These are phyloP conservation scores for Falco concolor DNA, from an alignment of 2,797 vertebrate genomes.

Conservation along the genomic window DNA sequence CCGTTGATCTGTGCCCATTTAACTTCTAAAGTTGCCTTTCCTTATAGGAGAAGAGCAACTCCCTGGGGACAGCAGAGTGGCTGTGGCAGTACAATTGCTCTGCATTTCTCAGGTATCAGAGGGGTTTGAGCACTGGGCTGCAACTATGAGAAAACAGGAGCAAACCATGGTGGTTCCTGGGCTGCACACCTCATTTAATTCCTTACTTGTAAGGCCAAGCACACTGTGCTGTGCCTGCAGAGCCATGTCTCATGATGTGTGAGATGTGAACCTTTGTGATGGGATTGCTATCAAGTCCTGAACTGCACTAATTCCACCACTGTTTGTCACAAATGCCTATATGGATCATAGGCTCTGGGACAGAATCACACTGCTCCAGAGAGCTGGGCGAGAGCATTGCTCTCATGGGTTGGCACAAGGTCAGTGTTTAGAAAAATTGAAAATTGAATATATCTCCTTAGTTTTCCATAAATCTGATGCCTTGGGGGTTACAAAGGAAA, in stretches of 20 bases:
- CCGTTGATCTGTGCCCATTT: not conserved
- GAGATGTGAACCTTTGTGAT: not conserved
- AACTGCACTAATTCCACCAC: not conserved
- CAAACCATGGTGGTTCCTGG: not conserved
- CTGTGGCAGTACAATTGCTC: not conserved
- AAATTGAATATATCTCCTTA: not conserved
- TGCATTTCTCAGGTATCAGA: not conserved
- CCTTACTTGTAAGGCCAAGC: not conserved
- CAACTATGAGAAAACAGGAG: not conserved
- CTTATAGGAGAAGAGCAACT: not conserved
- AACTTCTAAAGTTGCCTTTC: not conserved
- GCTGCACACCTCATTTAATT: not conserved
- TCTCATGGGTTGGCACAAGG: not conserved
- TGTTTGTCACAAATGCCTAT: not conserved
- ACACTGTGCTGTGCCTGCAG: not conserved
- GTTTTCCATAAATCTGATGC: not conserved
- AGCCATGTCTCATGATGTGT: not conserved
- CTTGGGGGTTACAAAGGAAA: not conserved
- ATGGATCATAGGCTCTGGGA: not conserved
- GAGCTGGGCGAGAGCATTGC: not conserved
- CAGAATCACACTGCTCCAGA: not conserved
- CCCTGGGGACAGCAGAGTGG: not conserved
- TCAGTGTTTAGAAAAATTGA: not conserved
- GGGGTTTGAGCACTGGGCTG: not conserved
- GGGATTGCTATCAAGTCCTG: not conserved